phyloP scores from a whole-genome alignment of 1,140 invertebrate genomes.

The Linepithema humile region DNA sequence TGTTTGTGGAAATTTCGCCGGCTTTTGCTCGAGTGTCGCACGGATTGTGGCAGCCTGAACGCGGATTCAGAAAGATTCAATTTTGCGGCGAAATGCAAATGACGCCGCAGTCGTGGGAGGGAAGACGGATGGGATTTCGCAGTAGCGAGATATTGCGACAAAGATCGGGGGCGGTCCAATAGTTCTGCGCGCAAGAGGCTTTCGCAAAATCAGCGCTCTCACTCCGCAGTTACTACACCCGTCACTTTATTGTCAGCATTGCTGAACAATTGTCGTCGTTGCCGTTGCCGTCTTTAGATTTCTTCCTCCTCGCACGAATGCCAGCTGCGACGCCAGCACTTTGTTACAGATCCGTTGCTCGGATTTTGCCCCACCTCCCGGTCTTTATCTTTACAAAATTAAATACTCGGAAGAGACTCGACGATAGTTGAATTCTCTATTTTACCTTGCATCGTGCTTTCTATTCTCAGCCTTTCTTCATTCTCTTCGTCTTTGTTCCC shows the following conservation, averaged over 20 bases:
- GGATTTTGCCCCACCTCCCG: constrained; percentile 15
- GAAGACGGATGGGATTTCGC: constrained; percentile 53
- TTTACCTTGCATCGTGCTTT: too few relatives aligned
- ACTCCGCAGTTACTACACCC: constrained; percentile 49
- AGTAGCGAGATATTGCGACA: constrained; percentile 57
- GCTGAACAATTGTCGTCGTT: constrained; percentile 38
- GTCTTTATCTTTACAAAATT: constrained; percentile 25
- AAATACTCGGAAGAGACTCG: too few relatives aligned
- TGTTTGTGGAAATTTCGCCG: not conserved
- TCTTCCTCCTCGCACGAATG: not conserved
- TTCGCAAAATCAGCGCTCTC: constrained; percentile 59
- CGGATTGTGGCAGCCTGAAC: not conserved
- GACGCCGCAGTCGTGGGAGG: not conserved
- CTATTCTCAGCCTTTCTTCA: too few relatives aligned
- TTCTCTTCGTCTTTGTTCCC: too few relatives aligned
- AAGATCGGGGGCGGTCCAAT: constrained; percentile 46
- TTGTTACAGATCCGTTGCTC: not conserved
- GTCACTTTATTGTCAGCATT: constrained; percentile 51
- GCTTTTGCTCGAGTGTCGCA: not conserved
- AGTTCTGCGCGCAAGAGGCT: constrained; percentile 47
- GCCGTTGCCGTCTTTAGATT: not conserved
- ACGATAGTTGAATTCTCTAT: too few relatives aligned
- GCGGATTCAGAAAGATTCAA: constrained; percentile 40
- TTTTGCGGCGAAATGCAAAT: constrained; percentile 34
- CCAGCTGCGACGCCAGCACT: constrained; percentile 9